Evolutionary conservation across 2,888 invertebrate species (phyloP), one percentile per base, ranked within the genome.

Genomic region (Apodemia mormo): DNA sequence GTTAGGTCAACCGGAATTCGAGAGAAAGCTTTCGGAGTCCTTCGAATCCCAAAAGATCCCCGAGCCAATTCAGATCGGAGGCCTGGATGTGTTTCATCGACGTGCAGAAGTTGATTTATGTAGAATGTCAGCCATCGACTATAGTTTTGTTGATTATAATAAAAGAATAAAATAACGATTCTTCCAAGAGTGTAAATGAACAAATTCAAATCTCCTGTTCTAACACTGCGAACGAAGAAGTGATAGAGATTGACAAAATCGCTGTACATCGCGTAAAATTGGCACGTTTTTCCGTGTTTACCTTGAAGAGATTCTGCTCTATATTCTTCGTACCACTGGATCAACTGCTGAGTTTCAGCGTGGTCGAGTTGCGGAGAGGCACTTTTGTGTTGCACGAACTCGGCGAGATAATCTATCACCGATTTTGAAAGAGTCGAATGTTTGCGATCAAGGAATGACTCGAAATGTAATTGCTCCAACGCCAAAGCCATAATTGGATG

Each of bases 381-480:
- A 71, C 29, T 84, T 84, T 29, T 82, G 72, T 77, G 84, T 80
- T 64, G 85, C 81, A 72, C 84, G 85, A 72, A 86, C 22, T 70
- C 81, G 79, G 67, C 81, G 75, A 77, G 79, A 84, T 74, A 69
- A 73, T 68, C 79, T 76, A 52, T 65, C 69, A 82, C 79, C 67
- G 73, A 72, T 68, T 72, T 65, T 22, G 40, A 61, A 58, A 76
- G 77, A 76, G 58, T 77, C 77, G 71, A 66, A 45, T 72, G 45
- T 70, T 72, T 71, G 68, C 70, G 67, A 37, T 73, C 68, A 58
- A 78, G 71, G 75, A 77, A 80, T 65, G 70, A 6, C 72, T 79
- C 72, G 68, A 82, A 80, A 76, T 81, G 81, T 68, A 82, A 73
- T 71, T 69, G 70, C 72, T 81, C 75, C 43, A 81, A 72, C 43